These are phyloP conservation scores for Fistularia commersonii DNA, from an alignment of 2,797 vertebrate genomes.

Conservation along the genomic window DNA sequence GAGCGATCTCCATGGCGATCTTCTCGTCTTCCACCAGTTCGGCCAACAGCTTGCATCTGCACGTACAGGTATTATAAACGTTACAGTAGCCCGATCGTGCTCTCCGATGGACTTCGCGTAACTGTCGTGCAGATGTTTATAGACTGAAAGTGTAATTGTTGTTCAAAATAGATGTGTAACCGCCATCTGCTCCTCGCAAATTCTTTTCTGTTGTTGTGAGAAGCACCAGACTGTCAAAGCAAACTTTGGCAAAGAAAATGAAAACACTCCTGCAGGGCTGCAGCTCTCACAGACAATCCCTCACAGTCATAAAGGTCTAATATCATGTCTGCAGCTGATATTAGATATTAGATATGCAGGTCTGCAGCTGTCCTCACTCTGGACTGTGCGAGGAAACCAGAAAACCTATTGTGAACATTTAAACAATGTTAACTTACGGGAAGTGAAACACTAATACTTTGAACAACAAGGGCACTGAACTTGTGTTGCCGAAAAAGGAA, in stretches of 20 bases:
- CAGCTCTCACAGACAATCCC: too few species aligned
- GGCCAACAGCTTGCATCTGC: slow-evolving; percentile 88
- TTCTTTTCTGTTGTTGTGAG: slow-evolving; percentile 1
- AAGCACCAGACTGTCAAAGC: neutral
- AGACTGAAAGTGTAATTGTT: too few species aligned
- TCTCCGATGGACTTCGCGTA: too few species aligned
- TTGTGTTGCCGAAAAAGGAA: too few species aligned
- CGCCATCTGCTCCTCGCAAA: neutral
- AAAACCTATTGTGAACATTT: slow-evolving; percentile 1
- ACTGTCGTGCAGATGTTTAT: too few species aligned
- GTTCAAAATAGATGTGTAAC: too few species aligned
- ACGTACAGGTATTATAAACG: slow-evolving; percentile 7
- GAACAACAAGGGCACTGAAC: neutral
- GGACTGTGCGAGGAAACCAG: neutral
- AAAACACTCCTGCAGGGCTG: too few species aligned
- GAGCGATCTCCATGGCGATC: slow-evolving; percentile 83
- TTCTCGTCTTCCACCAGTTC: slow-evolving; percentile 91
- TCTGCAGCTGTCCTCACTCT: slow-evolving; percentile 5
- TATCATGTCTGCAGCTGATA: neutral
- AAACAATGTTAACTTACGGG: slow-evolving; percentile 25
- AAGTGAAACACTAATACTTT: slow-evolving; percentile 2
- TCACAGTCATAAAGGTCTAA: too few species aligned
- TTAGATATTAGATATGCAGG: too few species aligned
- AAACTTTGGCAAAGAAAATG: too few species aligned
- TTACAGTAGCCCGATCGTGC: neutral